Evolutionary conservation across 2,113 vertebrate genomes (phyloP).

Genomic region (Platichthys flesus): DNA sequence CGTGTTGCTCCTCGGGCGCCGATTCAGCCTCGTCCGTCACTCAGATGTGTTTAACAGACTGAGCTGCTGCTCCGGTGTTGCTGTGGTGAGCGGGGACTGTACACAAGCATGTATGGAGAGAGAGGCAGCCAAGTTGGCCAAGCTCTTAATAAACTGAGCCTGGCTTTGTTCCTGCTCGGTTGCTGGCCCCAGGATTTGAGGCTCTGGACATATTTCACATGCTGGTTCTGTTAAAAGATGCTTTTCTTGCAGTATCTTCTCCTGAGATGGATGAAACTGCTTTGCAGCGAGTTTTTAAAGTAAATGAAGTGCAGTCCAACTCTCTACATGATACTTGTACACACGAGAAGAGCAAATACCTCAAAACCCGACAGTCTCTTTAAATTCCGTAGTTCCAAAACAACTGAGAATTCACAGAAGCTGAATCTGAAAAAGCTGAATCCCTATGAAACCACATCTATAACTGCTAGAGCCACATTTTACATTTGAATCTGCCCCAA

Average conservation of each 20-base stretch:
- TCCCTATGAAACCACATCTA: too few relatives aligned
- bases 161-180: slow-evolving; percentile 1
- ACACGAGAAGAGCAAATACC: too few relatives aligned
- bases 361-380: too few relatives aligned
- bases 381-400: not conserved
- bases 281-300: not conserved
- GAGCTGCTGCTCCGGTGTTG: slow-evolving; percentile 28
- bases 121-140: slow-evolving; percentile 25
- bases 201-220: not conserved
- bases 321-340: not conserved
- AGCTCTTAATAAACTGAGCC: slow-evolving; percentile 29
- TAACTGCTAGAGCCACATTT: too few relatives aligned
- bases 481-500: too few relatives aligned
- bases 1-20: not conserved
- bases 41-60: slow-evolving; percentile 4
- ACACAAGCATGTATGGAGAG: slow-evolving; percentile 26
- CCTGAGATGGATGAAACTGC: not conserved
- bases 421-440: too few relatives aligned
- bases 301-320: not conserved
- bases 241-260: not conserved
- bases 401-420: too few relatives aligned
- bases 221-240: not conserved
- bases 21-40: slow-evolving; percentile 8
- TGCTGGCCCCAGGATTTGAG: slow-evolving; percentile 6
- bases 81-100: slow-evolving; percentile 10